These are phyloP conservation scores for Solen grandis DNA, from an alignment of 1,140 invertebrate genomes.

Conservation along the genomic window DNA sequence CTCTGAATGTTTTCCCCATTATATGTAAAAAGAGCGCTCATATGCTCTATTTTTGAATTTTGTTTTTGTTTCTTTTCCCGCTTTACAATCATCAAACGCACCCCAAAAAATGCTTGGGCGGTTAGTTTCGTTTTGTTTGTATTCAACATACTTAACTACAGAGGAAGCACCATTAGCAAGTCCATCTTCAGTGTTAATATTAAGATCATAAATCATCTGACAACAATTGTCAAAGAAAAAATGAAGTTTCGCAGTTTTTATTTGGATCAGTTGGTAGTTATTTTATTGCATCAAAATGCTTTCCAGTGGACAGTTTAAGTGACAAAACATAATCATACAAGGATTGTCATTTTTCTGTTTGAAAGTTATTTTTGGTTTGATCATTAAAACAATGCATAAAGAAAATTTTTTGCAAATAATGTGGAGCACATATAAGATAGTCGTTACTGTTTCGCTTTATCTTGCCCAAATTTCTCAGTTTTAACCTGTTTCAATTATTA, in stretches of 20 bases:
- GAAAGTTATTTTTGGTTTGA: slow-evolving; percentile 3
- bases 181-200: slow-evolving; percentile 24
- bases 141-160: slow-evolving; percentile 5
- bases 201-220: slow-evolving; percentile 37
- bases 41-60: slow-evolving; percentile 30
- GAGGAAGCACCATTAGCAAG: slow-evolving; percentile 34
- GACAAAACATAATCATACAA: slow-evolving; percentile 22
- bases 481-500: too few relatives aligned
- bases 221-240: slow-evolving; percentile 22
- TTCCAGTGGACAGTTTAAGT: slow-evolving; percentile 14
- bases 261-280: slow-evolving; percentile 2
- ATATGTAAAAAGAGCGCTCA: slow-evolving; percentile 4
- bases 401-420: neutral
- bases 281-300: slow-evolving; percentile 2
- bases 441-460: too few relatives aligned
- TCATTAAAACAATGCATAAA: slow-evolving; percentile 37
- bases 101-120: slow-evolving; percentile 23
- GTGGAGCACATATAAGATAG: neutral
- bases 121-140: slow-evolving; percentile 28
- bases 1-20: neutral
- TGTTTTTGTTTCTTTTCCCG: slow-evolving; percentile 1
- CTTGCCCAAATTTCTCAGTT: too few relatives aligned
- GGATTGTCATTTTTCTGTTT: slow-evolving; percentile 20
- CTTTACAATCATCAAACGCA: slow-evolving; percentile 29
- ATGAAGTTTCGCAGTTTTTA: slow-evolving; percentile 13